These are phyloP conservation scores for Silurus meridionalis DNA, from an alignment of 2,113 vertebrate genomes.

Conservation along the genomic window DNA sequence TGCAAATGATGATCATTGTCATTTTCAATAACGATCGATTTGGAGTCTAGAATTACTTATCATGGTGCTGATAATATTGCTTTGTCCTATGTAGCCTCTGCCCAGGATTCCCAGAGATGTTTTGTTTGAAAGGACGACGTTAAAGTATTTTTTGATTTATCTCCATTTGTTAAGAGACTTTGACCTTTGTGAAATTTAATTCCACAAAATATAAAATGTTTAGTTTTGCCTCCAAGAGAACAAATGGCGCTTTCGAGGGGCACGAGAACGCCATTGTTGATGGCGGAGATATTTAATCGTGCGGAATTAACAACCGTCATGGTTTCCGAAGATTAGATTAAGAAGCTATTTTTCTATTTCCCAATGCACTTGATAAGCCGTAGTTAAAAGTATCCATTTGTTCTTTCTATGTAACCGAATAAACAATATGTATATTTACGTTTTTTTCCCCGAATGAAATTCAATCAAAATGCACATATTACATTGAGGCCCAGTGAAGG, in stretches of 20 bases:
- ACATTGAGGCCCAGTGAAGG: constrained; percentile 84
- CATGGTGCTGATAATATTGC: constrained; percentile 14
- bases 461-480: constrained; percentile 98
- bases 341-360: constrained; percentile 87
- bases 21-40: constrained; percentile 25
- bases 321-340: constrained; percentile 94
- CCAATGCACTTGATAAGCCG: constrained; percentile 97
- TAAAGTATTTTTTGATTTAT: constrained; percentile 68
- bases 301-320: constrained; percentile 92
- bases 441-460: constrained; percentile 88
- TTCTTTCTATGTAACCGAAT: constrained; percentile 91
- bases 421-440: constrained; percentile 99
- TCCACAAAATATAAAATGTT: constrained; percentile 89
- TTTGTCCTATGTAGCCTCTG: background rate
- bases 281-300: constrained; percentile 89
- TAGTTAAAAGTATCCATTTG: constrained; percentile 98
- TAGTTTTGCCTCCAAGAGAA: constrained; percentile 73
- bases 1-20: background rate
- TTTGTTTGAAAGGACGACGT: constrained; percentile 40
- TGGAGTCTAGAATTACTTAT: constrained; percentile 3
- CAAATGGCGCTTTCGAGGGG: constrained; percentile 72
- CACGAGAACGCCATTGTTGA: constrained; percentile 77
- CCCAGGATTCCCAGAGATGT: constrained; percentile 18
- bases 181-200: constrained; percentile 97
- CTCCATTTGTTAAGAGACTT: constrained; percentile 72